Evolutionary conservation across 2,797 vertebrate species (phyloP), one percentile per base, ranked within the genome.

Genomic region (Chaetophractus vellerosus): DNA sequence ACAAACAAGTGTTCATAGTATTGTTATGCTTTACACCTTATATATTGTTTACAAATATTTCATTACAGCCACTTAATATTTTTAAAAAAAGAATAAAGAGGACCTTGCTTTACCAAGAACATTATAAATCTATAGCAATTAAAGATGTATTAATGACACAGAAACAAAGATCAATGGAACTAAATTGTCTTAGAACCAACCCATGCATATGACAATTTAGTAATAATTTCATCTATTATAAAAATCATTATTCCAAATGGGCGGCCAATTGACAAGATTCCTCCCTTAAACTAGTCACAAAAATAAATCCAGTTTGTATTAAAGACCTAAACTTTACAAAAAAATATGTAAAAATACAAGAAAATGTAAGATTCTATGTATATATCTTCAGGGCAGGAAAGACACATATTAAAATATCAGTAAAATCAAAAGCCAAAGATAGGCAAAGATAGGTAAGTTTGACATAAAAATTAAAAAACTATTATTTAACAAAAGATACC

Each of bases 191-290:
- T 88, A 86, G 88, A 94, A 89, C 36, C 83, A 93, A 82, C 8
- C 52, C 50, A 93, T 16, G 36, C 5, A 71, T 45, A 36, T 61
- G 12, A 84, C 18, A 80, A 81, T 81, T 55, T 71, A 79, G 31
- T 66, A 95, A 69, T 85, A 81, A 94, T 48, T 31, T 84, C 14
- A 88, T 31, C 41, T 87, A 71, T 26, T 79, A 57, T 79, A 88
- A 91, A 93, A 79, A 91, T 50, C 74, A n/a, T 66, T 64, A 88
- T 94, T 94, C 33, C 68, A 91, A 91, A 93, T 84, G 57, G 33
- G 69, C 9, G 75, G 38, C 23, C 72, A 93, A 90, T 1, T 80
- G 66, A 91, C 26, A 95, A 83, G 45, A 83, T 33, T 88, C 36
- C 19, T 28, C n/a, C n/a, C 28, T 90, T n/a, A 64, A 0, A 78